Conservation (phyloP, 2,888 invertebrate species). For the Himalopsyche anomala region DNA sequence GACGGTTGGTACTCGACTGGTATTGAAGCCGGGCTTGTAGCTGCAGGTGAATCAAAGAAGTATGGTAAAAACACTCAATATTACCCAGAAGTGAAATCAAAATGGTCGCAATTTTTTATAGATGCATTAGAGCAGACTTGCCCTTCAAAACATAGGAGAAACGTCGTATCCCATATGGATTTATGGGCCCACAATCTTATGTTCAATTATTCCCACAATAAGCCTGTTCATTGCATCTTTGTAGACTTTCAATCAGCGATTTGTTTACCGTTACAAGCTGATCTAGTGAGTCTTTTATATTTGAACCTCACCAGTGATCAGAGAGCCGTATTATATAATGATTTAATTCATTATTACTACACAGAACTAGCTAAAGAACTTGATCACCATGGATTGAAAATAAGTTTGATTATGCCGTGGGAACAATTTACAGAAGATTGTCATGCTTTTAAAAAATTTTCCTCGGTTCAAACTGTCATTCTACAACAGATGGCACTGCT, state of each 20-base stretch:
- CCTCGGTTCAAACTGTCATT: slow-evolving; percentile 49
- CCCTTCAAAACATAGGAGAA: neutral
- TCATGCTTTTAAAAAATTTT: slow-evolving; percentile 53
- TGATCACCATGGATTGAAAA: slow-evolving; percentile 21
- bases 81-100: neutral
- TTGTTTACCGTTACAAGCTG: slow-evolving; percentile 70
- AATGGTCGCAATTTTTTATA: neutral
- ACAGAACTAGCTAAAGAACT: slow-evolving; percentile 46
- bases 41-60: slow-evolving; percentile 48
- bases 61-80: slow-evolving; percentile 8
- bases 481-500: slow-evolving; percentile 57
- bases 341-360: slow-evolving; percentile 59
- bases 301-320: slow-evolving; percentile 67
- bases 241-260: slow-evolving; percentile 71
- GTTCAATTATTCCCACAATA: slow-evolving; percentile 54
- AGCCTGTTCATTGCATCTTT: slow-evolving; percentile 67
- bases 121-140: neutral
- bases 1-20: slow-evolving; percentile 53
- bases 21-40: slow-evolving; percentile 29
- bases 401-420: slow-evolving; percentile 48
- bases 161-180: slow-evolving; percentile 14
- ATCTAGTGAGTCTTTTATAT: slow-evolving; percentile 69
- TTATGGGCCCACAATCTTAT: slow-evolving; percentile 23
- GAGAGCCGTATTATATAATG: slow-evolving; percentile 55
- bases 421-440: slow-evolving; percentile 46